These are phyloP conservation scores for Gila robusta DNA, from an alignment of 2,797 vertebrate genomes.

Conservation along the genomic window DNA sequence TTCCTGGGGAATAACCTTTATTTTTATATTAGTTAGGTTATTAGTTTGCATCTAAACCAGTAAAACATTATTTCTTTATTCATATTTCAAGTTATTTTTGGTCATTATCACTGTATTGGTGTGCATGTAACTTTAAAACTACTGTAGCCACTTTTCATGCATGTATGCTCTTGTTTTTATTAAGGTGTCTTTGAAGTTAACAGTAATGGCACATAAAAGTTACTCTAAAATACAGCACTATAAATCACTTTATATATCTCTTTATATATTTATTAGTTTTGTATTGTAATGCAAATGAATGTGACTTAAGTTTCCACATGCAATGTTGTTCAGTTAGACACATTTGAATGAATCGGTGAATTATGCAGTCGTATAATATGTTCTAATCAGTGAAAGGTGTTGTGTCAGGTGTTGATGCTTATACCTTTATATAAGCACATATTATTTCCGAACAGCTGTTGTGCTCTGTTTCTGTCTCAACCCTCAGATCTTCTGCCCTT, in stretches of 20 bases:
- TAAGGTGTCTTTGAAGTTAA: not conserved
- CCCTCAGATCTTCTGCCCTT: constrained; percentile 22
- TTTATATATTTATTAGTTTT: not conserved
- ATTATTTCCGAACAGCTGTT: not conserved
- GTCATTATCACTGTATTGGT: too few relatives aligned
- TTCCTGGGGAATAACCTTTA: not conserved
- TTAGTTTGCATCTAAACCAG: too few relatives aligned
- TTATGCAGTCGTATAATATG: not conserved
- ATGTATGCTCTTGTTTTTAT: too few relatives aligned
- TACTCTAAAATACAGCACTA: not conserved
- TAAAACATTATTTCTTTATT: too few relatives aligned
- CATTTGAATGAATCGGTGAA: too few relatives aligned
- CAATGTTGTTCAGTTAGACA: not conserved
- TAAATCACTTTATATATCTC: not conserved
- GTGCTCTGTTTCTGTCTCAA: constrained; percentile 1
- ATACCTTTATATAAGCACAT: not conserved
- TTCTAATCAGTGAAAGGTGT: not conserved
- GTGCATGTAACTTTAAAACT: not conserved
- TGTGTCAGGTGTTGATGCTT: too few relatives aligned
- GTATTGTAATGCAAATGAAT: not conserved
- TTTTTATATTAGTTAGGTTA: too few relatives aligned
- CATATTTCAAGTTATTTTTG: too few relatives aligned
- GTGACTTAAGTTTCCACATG: not conserved
- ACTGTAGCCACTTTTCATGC: not conserved
- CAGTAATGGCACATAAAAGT: not conserved